A percentile compares a stretch with the other conserved stretches of the same genome.
Conservation (phyloP, 2,113 vertebrate genomes). For the Nothocercus julius region DNA sequence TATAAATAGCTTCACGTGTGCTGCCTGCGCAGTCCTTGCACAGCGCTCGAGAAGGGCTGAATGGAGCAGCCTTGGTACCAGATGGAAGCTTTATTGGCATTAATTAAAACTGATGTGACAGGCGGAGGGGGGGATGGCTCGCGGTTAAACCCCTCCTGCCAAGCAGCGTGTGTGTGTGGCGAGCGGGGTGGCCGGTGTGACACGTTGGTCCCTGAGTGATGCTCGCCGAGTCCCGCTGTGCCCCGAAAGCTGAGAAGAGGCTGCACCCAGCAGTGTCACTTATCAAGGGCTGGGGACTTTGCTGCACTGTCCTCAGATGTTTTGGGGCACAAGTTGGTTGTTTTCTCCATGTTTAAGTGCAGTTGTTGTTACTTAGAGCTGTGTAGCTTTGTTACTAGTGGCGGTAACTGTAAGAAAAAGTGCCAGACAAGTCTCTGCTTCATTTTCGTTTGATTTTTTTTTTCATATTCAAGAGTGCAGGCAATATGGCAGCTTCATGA, state of each 20-base stretch:
- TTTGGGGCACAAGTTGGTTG: not conserved
- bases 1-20: not conserved
- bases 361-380: not conserved
- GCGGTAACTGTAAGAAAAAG: not conserved
- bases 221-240: constrained; percentile 65
- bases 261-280: constrained; percentile 79
- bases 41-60: not conserved
- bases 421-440: not conserved
- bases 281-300: constrained; percentile 70
- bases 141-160: constrained; percentile 49
- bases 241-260: constrained; percentile 74
- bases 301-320: constrained; percentile 21
- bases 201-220: constrained; percentile 70
- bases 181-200: constrained; percentile 66
- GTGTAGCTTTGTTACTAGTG: not conserved
- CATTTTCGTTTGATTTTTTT: constrained; percentile 17
- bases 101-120: constrained; percentile 79
- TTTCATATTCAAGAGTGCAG: constrained; percentile 48
- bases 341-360: not conserved
- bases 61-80: constrained; percentile 59
- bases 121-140: constrained; percentile 33
- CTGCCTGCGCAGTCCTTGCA: not conserved
- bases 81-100: constrained; percentile 73
- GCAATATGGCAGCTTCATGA: constrained; percentile 60
- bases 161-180: constrained; percentile 44